Base-by-base conservation (phyloP, 2,113 vertebrate genomes). In the Vicugna pacos region DNA sequence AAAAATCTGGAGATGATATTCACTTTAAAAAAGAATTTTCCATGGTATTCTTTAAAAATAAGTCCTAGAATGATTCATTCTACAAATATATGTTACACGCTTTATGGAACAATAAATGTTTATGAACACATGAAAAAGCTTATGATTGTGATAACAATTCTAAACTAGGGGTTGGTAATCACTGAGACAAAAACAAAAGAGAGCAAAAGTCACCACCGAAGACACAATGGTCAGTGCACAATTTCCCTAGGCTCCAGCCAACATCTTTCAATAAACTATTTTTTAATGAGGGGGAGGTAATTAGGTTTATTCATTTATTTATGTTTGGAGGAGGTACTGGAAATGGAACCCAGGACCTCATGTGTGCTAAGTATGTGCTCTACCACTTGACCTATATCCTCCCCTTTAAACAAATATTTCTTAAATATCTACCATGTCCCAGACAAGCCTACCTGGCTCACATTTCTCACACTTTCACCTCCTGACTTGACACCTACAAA, bases 31-130 rank as follows among this genome's bases (percentile, higher is more conserved):
- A 89, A 42, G 30, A 81, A 85, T 5, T 62, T 85, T 28, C 64
- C 94, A 76, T 75, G 28, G 11, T 50, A 82, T 28, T 91, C 65
- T 92, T 91, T 73, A 86, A 72, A 96, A 92, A 2, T 56, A 84
- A 95, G 46, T 64, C 69, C 38, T 46, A 60, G 26, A 77, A 89
- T 75, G 28, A 76, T 32, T 70, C 32, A 16, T 64, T 88, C 54
- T 75, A 84, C 92, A 95, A 94, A 69, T 62, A 15, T 35, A 79
- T 67, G 81, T 48, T 42, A 75, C 28, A 79, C 32, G 50, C 91
- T 82, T 60, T 48, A 65, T 93, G 62, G 12, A 95, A 96, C 30
- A 96, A 1, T 75, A 70, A 69, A 8, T 54, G 35, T 79, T 89
- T 83, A 90, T 1, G 3, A 91, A 89, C 19, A 85, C 38, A 69